A percentile compares a stretch with the other conserved stretches of the same genome.
phyloP scores from a whole-genome alignment of 2,797 vertebrate species.

The Gastrophryne carolinensis region DNA sequence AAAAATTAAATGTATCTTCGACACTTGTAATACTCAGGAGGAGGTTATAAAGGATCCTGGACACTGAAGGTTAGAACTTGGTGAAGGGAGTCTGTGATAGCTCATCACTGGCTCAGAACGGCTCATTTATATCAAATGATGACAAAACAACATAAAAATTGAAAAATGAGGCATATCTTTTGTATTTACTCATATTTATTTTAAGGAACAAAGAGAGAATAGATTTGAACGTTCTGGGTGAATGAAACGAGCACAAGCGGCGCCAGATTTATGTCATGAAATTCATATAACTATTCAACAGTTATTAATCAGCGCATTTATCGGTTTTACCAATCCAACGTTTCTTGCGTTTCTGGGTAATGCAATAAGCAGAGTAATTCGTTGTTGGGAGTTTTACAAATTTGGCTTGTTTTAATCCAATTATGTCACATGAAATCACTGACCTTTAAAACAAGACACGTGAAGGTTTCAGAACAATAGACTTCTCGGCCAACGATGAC shows the following conservation, averaged over 20 bases:
- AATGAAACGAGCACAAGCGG: not conserved
- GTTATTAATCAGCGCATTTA: not conserved
- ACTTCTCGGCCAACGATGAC: constrained; percentile 14
- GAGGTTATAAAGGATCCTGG: too few species aligned
- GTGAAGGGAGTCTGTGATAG: too few species aligned
- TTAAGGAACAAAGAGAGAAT: not conserved
- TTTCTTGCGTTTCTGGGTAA: not conserved
- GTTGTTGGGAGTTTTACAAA: not conserved
- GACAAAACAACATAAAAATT: too few species aligned
- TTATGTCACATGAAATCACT: constrained; percentile 17
- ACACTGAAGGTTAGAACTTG: too few species aligned
- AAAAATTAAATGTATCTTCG: too few species aligned
- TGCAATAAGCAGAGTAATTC: not conserved
- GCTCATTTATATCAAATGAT: too few species aligned
- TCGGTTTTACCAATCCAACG: not conserved
- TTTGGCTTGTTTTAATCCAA: not conserved
- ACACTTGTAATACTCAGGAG: too few species aligned
- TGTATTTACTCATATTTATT: too few species aligned
- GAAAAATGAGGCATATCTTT: too few species aligned
- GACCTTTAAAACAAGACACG: not conserved
- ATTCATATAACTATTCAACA: not conserved
- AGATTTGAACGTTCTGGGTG: not conserved
- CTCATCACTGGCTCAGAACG: too few species aligned
- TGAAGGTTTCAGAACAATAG: constrained; percentile 14
- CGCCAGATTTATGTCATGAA: not conserved